Evolutionary conservation across 2,888 invertebrate species (phyloP), one percentile per base, ranked within the genome.

Genomic region (Mermis nigrescens): DNA sequence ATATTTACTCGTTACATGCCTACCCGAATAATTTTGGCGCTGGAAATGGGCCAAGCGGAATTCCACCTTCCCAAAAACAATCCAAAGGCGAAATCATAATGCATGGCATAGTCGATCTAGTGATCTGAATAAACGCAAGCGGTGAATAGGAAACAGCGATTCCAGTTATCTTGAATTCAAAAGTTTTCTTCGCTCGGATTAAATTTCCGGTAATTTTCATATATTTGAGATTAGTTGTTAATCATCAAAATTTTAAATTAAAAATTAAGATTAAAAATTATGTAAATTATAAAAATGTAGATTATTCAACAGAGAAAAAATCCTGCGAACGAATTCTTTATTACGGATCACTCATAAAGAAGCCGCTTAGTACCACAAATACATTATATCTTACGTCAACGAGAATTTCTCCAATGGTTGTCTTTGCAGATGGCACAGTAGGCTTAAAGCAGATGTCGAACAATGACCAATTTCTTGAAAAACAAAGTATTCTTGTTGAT

Each of bases 1-100:
- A n/a, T n/a, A n/a, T n/a, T n/a, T n/a, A n/a, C n/a, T n/a, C n/a
- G n/a, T n/a, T n/a, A n/a, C n/a, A n/a, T 22, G 19, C 61, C 26
- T 22, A 60, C 60, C 38, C 48, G 12, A 62, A 12, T 3, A 29
- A 7, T 53, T 53, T 27, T 19, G 58, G 55, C 15, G 70, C 68
- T 29, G 71, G 71, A 57, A 65, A 63, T 7, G 71, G 94, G 61
- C 94, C 95, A 63, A 94, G 78, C 31, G 95, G 79, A 76, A 91
- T 90, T 64, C 94, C 85, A 58, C 95, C 98, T 77, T 98, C 98
- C 95, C 95, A 98, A 77, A 95, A 98, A 74, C 98, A 98, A 76
- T 98, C 95, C 65, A 98, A 79, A 0, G 95, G 95, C 1, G 95
- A 94, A 68, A 92, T 87, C 69, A 98, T 90, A 66, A 91, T 84